phyloP scores from a whole-genome alignment of 2,888 invertebrate species.

The Machimus atricapillus region DNA sequence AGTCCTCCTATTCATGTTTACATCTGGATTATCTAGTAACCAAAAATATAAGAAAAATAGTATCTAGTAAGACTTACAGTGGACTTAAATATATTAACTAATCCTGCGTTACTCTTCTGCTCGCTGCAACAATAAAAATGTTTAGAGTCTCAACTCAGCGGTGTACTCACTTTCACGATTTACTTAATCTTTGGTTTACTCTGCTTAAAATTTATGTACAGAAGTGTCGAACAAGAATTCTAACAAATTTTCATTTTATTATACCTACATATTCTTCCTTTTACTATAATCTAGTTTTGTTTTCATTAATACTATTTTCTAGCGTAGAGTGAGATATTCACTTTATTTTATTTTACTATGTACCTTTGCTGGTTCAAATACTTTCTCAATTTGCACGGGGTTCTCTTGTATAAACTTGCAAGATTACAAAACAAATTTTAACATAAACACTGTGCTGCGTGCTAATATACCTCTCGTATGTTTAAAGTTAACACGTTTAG shows the following conservation, averaged over 20 bases:
- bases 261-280: not conserved
- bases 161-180: not conserved
- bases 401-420: not conserved
- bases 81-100: not conserved
- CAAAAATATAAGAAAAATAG: not conserved
- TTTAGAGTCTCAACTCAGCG: not conserved
- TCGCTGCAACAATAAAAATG: not conserved
- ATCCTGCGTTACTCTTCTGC: not conserved
- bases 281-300: not conserved
- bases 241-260: not conserved
- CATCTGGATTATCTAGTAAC: not conserved
- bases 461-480: not conserved
- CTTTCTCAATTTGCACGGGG: not conserved
- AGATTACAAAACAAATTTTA: not conserved
- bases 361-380: not conserved
- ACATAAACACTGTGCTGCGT: not conserved
- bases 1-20: not conserved
- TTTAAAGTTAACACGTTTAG: not conserved
- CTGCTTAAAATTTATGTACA: not conserved
- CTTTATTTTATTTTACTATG: not conserved
- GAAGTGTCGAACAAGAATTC: not conserved
- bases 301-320: not conserved
- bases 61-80: not conserved
- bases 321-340: not conserved
- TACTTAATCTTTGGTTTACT: not conserved